Evolutionary conservation across 2,888 invertebrate species (phyloP).

Genomic region (Hypsopygia costalis): DNA sequence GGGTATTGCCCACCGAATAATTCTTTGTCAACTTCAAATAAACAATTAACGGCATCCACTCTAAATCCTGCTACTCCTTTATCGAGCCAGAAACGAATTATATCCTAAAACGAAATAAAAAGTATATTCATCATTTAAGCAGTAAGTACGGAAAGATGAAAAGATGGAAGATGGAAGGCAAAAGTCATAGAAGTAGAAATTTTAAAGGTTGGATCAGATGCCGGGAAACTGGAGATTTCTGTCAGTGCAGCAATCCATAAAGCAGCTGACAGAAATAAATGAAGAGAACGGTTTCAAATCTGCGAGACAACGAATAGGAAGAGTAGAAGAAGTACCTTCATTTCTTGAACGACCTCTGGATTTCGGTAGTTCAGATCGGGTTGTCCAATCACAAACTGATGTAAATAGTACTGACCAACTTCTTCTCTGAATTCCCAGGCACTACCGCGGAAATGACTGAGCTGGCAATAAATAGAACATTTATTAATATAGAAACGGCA

Average conservation of each 20-base stretch:
- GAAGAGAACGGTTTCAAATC: no score
- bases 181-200: no score
- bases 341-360: conserved; percentile 81
- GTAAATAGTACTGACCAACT: conserved; percentile 85
- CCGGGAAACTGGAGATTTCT: no score
- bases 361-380: conserved; percentile 89
- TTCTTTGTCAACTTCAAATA: conserved; percentile 80
- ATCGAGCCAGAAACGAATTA: conserved; percentile 89
- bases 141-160: no score
- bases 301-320: no score
- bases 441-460: conserved; percentile 82
- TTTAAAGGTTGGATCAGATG: no score
- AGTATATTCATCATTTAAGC: no score
- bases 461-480: conserved; percentile 26
- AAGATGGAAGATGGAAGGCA: no score
- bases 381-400: conserved; percentile 85
- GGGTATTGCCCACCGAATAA: conserved; percentile 61
- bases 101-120: conserved; percentile 57
- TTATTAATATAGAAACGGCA: conserved; percentile 4
- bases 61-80: conserved; percentile 94
- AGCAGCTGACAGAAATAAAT: no score
- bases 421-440: conserved; percentile 86
- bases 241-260: no score
- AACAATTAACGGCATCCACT: conserved; percentile 86
- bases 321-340: no score